Percentiles rank a stretch among this genome's conserved stretches.
These are phyloP conservation scores for Ichneumon xanthorius DNA, from an alignment of 2,888 invertebrate genomes.

Conservation along the genomic window DNA sequence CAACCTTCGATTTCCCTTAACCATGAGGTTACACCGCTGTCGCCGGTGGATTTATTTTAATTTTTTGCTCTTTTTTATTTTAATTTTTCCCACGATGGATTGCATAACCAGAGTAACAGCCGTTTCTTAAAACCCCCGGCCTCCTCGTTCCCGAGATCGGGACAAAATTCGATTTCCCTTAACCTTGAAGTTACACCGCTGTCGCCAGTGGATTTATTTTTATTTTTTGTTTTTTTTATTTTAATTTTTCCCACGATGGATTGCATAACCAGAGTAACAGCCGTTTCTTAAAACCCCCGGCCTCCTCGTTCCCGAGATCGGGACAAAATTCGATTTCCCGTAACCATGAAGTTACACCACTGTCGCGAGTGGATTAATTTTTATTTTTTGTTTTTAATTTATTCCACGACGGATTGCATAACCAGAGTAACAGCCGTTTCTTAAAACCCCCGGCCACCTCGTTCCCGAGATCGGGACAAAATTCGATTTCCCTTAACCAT, in stretches of 20 bases:
- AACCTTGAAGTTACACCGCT: background rate
- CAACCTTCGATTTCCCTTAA: conserved; percentile 10
- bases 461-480: background rate
- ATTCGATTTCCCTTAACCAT: background rate
- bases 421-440: too few relatives aligned
- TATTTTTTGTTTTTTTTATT: too few relatives aligned
- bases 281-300: conserved; percentile 16
- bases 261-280: background rate
- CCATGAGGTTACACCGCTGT: background rate
- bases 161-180: conserved; percentile 7
- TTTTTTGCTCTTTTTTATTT: background rate
- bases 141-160: too few relatives aligned
- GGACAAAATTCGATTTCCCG: background rate
- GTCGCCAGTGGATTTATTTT: background rate
- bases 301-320: conserved; percentile 27
- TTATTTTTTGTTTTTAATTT: too few relatives aligned
- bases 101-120: too few relatives aligned
- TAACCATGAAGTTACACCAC: too few relatives aligned
- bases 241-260: background rate
- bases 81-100: too few relatives aligned
- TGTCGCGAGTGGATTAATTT: too few relatives aligned
- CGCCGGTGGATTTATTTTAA: background rate
- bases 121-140: too few relatives aligned
- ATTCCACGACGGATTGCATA: too few relatives aligned
- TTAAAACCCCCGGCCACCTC: too few relatives aligned